phyloP scores from a whole-genome alignment of 2,113 vertebrate species.

The Rynchops niger region DNA sequence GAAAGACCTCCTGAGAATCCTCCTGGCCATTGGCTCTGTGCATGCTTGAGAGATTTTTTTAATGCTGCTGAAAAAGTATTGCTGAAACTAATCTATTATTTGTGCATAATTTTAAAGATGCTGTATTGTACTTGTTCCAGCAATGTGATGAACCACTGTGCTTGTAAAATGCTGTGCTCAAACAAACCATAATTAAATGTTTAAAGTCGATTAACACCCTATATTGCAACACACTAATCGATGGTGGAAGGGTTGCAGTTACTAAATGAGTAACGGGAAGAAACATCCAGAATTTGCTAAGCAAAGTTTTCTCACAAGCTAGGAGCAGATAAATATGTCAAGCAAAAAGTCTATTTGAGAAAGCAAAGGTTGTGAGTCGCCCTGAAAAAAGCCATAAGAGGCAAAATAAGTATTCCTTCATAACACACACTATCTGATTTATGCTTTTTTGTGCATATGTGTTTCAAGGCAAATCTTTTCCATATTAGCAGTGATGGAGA shows the following conservation, averaged over 20 bases:
- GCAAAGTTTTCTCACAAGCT: neutral
- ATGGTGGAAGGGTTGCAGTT: neutral
- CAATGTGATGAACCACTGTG: neutral
- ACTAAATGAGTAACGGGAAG: neutral
- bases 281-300: neutral
- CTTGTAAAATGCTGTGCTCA: conserved; percentile 8
- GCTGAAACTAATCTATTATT: conserved; percentile 31
- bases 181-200: conserved; percentile 45
- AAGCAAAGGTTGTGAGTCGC: neutral
- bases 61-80: conserved; percentile 48
- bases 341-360: neutral
- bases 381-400: neutral
- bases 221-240: neutral
- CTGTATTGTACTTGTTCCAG: conserved; percentile 27
- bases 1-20: conserved; percentile 64
- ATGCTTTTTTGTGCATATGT: fast-evolving
- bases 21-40: conserved; percentile 53
- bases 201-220: conserved; percentile 9
- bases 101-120: conserved; percentile 19
- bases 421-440: neutral
- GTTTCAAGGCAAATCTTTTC: neutral
- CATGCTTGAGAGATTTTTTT: conserved; percentile 56
- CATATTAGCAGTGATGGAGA: neutral
- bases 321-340: neutral
- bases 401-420: neutral